These are phyloP conservation scores for Pithys albifrons DNA, from an alignment of 2,113 vertebrate genomes.

Conservation along the genomic window DNA sequence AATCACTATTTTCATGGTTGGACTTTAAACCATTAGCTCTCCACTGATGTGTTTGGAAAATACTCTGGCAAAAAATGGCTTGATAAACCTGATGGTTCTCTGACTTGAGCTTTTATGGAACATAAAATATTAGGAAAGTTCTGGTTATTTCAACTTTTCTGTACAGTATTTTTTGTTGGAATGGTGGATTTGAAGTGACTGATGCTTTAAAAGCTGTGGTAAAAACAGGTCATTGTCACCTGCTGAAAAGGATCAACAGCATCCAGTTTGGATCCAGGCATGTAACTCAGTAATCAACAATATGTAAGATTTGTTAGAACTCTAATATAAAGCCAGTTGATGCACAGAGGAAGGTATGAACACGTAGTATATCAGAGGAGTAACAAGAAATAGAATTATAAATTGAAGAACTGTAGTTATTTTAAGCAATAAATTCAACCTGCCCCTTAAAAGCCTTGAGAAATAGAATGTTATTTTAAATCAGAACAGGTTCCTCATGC, in stretches of 20 bases:
- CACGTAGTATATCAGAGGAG: neutral
- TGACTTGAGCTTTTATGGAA: neutral
- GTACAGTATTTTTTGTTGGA: neutral
- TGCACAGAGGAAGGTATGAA: neutral
- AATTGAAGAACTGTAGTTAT: neutral
- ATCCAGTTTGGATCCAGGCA: neutral
- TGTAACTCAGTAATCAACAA: neutral
- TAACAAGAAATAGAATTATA: neutral
- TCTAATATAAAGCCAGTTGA: neutral
- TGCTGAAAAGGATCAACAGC: neutral
- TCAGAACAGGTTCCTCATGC: neutral
- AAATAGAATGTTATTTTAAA: slow-evolving; percentile 1
- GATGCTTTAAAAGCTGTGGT: neutral
- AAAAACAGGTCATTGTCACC: neutral
- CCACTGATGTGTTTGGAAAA: neutral
- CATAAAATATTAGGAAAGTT: neutral
- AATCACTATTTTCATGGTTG: neutral
- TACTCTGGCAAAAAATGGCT: neutral
- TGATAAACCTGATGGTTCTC: neutral
- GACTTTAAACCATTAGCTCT: neutral
- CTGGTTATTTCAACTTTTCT: neutral
- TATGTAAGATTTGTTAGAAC: neutral
- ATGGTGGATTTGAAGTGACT: neutral
- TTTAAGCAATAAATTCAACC: slow-evolving; percentile 17
- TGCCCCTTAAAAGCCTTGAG: neutral